Base-by-base conservation (phyloP, 1,140 invertebrate species). In the Temnothorax longispinosus region DNA sequence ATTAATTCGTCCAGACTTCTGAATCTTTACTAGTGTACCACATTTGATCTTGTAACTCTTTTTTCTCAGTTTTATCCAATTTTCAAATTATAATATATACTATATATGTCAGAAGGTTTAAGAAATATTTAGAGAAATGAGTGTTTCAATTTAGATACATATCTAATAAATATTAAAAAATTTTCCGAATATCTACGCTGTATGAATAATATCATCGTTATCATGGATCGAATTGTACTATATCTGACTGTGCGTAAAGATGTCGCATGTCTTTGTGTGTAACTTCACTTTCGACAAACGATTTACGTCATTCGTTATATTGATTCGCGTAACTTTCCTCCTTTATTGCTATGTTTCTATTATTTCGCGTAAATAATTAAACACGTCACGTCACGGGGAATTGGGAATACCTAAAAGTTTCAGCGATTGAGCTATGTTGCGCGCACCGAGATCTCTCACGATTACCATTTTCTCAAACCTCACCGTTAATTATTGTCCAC, bases 401-500 rank as follows among this genome's bases (percentile, higher is more conserved):
- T 75, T 32, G 65, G 54, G 67, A 91, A 89, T 93, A 93, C 92
- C 93, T 93, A 94, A 95, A 94, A 94, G 93, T 94, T 88, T 91
- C 93, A 94, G 94, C 85, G 87, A 90, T 90, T 69, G 78, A 80
- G 75, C 89, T 44, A 58, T 67, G 62, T 65, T 21, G 60, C 47
- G 78, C 18, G 54, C 41, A 60, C 11, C 13, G 11, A 89, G 50
- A 74, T 38, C 44, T 41, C 13, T 50, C 11, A 8, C 7, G 15
- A 72, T 87, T 87, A 65, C 62, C 62, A 60, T 50, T 27, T 69
- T 18, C 21, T 84, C 74, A 85, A 91, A 89, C 69, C 84, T 86
- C 60, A 64, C 80, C 32, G 18, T 84, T 75, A 87, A 64, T 76
- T 85, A 88, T 87, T 90, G 80, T 89, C 71, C 62, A 62, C 8